Evolutionary conservation across 2,797 vertebrate genomes (phyloP).

Genomic region (Poecilia gillii): DNA sequence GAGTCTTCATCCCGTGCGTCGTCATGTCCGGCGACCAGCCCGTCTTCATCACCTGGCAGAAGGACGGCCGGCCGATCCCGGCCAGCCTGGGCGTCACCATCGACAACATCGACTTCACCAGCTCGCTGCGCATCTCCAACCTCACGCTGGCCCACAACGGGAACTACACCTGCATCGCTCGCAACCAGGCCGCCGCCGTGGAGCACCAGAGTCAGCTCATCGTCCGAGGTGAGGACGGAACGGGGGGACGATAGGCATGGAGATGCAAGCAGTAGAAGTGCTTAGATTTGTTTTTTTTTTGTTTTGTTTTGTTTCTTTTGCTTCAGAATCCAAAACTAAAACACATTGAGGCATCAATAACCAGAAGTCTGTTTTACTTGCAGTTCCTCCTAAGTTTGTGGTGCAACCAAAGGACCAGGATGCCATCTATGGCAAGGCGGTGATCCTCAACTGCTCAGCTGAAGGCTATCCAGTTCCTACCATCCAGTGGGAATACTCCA

Average conservation of each 20-base stretch:
- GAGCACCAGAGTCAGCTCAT: constrained; percentile 97
- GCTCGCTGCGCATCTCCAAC: constrained; percentile 96
- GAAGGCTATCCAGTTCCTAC: constrained; percentile 96
- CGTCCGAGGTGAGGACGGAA: constrained; percentile 87
- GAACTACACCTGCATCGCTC: constrained; percentile 96
- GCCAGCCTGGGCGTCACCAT: constrained; percentile 95
- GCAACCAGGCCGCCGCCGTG: constrained; percentile 93
- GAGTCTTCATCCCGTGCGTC: constrained; percentile 97
- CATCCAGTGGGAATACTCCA: constrained; percentile 98
- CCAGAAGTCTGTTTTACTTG: constrained; percentile 21
- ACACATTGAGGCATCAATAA: not conserved
- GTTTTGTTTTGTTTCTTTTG: not conserved
- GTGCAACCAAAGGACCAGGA: constrained; percentile 97
- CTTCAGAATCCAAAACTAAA: not conserved
- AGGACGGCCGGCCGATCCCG: constrained; percentile 93
- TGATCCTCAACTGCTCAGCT: constrained; percentile 96
- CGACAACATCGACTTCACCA: constrained; percentile 98
- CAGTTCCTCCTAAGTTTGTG: constrained; percentile 97
- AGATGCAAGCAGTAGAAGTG: not conserved
- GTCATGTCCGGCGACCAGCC: constrained; percentile 97
- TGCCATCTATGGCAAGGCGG: constrained; percentile 96
- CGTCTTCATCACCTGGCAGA: constrained; percentile 99
- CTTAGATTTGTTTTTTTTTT: not conserved
- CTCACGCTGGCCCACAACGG: constrained; percentile 96
- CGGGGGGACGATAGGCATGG: not conserved